Evolutionary conservation across 2,113 vertebrate genomes (phyloP).

Genomic region (Vulpes ferrilata): DNA sequence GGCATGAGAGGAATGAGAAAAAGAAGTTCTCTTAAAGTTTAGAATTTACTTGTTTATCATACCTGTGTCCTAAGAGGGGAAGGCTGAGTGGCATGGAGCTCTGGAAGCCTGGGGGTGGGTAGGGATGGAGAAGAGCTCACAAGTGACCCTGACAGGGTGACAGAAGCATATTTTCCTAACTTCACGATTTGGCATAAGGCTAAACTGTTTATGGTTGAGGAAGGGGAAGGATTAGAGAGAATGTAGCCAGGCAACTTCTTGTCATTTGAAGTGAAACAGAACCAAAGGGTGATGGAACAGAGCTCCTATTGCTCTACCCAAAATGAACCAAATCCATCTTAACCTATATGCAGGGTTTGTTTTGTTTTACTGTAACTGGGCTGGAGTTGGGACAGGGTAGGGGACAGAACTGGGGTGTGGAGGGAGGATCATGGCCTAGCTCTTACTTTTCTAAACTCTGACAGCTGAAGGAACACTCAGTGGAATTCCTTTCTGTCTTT

Average conservation of each 20-base stretch:
- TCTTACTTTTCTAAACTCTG: background rate
- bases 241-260: background rate
- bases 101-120: background rate
- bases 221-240: background rate
- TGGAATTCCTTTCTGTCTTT: slow-evolving; percentile 14
- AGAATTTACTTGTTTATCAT: background rate
- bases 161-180: background rate
- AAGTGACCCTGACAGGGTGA: background rate
- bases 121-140: background rate
- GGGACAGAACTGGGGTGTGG: background rate
- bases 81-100: background rate
- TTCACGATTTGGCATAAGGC: background rate
- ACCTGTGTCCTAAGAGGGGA: background rate
- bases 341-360: background rate
- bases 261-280: slow-evolving; percentile 16
- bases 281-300: background rate
- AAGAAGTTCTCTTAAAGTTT: background rate
- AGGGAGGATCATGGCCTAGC: background rate
- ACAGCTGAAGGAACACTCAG: background rate
- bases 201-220: background rate
- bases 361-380: background rate
- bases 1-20: background rate
- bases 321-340: background rate
- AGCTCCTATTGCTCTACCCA: background rate
- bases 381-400: background rate